Evolutionary conservation across 2,113 vertebrate genomes (phyloP).

Genomic region (Megalops atlanticus): DNA sequence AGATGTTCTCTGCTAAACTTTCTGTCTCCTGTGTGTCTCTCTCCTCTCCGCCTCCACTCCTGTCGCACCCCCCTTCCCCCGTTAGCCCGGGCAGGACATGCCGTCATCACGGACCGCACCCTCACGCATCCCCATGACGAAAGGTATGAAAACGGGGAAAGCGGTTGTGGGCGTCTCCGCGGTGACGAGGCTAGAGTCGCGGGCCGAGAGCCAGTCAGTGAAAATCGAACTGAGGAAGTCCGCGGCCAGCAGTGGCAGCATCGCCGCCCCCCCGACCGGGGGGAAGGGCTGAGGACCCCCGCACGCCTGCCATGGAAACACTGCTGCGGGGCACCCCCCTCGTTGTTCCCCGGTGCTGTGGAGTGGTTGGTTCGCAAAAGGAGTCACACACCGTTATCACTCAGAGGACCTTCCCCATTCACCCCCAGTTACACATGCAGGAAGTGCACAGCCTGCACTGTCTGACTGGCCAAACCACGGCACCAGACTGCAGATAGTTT

Average conservation of each 20-base stretch:
- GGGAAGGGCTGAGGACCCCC: conserved; percentile 81
- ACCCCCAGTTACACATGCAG: background rate
- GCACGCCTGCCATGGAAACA: conserved; percentile 59
- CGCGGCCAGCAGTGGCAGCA: conserved; percentile 75
- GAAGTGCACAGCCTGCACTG: background rate
- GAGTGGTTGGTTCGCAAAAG: background rate
- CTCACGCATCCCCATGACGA: conserved; percentile 97
- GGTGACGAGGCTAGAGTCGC: conserved; percentile 88
- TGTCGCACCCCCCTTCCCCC: conserved; percentile 61
- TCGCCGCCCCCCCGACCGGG: conserved; percentile 75
- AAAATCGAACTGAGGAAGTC: conserved; percentile 96
- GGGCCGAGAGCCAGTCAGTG: conserved; percentile 91
- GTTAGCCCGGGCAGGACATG: conserved; percentile 87
- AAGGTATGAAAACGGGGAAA: conserved; percentile 97
- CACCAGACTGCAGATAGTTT: background rate
- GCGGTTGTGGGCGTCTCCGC: conserved; percentile 83
- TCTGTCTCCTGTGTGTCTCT: conserved; percentile 24
- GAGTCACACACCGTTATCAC: background rate
- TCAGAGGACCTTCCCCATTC: background rate
- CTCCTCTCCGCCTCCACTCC: conserved; percentile 33
- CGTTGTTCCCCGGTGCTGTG: background rate
- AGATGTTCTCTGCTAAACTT: background rate
- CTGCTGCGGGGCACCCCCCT: background rate
- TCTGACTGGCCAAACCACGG: background rate
- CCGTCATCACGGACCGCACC: conserved; percentile 79